These are phyloP conservation scores for Notodonta ziczac DNA, from an alignment of 2,888 invertebrate species.

Conservation along the genomic window DNA sequence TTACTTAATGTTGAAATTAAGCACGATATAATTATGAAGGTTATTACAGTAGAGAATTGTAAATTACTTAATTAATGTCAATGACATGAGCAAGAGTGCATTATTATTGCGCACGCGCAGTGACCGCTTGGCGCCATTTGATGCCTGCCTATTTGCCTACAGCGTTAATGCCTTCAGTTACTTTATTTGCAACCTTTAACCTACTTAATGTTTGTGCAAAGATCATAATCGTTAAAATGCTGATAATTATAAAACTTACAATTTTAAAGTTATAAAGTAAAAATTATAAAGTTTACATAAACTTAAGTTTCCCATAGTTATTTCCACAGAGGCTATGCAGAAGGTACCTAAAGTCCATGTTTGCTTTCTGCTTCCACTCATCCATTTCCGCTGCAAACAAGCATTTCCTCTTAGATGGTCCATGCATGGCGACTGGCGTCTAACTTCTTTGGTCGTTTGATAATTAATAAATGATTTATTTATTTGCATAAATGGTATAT, in stretches of 20 bases:
- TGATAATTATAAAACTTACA: background rate
- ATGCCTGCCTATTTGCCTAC: constrained; percentile 12
- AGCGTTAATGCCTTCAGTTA: background rate
- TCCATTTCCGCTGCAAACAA: too few relatives aligned
- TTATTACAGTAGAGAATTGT: background rate
- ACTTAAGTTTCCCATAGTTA: too few relatives aligned
- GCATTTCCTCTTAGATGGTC: too few relatives aligned
- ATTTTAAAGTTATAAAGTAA: too few relatives aligned
- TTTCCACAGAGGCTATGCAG: too few relatives aligned
- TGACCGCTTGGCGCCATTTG: constrained; percentile 25
- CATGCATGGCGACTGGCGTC: too few relatives aligned
- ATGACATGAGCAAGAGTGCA: constrained; percentile 16
- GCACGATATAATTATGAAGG: background rate
- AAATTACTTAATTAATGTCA: constrained; percentile 24
- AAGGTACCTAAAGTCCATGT: too few relatives aligned
- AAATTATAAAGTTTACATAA: too few relatives aligned
- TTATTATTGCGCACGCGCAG: constrained; percentile 1
- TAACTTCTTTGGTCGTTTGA: too few relatives aligned
- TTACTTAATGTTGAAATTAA: background rate
- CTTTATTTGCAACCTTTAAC: background rate
- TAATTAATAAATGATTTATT: too few relatives aligned
- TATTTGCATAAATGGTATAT: too few relatives aligned
- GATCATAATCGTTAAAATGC: background rate
- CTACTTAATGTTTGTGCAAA: background rate
- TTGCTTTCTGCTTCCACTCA: too few relatives aligned